These are phyloP conservation scores for Nesidiocoris tenuis DNA, from an alignment of 2,888 invertebrate species.

Conservation along the genomic window DNA sequence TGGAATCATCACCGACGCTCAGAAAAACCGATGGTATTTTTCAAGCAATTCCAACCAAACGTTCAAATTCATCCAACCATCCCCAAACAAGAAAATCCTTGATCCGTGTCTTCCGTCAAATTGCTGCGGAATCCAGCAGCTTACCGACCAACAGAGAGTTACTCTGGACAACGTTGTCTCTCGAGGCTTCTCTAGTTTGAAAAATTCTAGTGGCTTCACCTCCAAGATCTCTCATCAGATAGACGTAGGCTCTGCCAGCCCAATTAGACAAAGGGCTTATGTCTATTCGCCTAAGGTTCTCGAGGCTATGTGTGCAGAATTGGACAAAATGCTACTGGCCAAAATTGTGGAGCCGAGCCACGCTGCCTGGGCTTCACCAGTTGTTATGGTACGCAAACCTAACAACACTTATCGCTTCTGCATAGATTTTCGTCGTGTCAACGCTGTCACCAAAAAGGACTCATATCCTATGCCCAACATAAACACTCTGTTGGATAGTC, in stretches of 20 bases:
- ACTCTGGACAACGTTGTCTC: not conserved
- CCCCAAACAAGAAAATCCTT: not conserved
- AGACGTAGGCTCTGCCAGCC: slow-evolving; percentile 19
- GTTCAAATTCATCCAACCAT: not conserved
- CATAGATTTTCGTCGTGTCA: slow-evolving; percentile 54
- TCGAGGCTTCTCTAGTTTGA: not conserved
- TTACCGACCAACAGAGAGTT: not conserved
- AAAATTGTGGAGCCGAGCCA: slow-evolving; percentile 13
- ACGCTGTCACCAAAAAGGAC: slow-evolving; percentile 46
- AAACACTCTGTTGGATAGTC: not conserved
- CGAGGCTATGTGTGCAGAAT: slow-evolving; percentile 15
- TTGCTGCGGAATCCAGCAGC: slow-evolving; percentile 19
- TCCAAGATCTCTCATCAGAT: slow-evolving; percentile 21
- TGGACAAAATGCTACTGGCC: slow-evolving; percentile 11
- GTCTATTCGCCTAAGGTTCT: slow-evolving; percentile 15
- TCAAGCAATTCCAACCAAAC: not conserved
- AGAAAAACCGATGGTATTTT: slow-evolving; percentile 4
- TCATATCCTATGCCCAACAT: slow-evolving; percentile 25
- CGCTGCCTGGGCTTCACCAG: slow-evolving; percentile 26
- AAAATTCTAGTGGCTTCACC: not conserved
- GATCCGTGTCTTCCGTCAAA: too few relatives aligned
- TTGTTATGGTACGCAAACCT: slow-evolving; percentile 35
- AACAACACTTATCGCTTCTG: slow-evolving; percentile 52
- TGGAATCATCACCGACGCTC: not conserved
- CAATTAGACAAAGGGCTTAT: slow-evolving; percentile 29